phyloP scores from a whole-genome alignment of 2,888 invertebrate species.

The Troides aeacus region DNA sequence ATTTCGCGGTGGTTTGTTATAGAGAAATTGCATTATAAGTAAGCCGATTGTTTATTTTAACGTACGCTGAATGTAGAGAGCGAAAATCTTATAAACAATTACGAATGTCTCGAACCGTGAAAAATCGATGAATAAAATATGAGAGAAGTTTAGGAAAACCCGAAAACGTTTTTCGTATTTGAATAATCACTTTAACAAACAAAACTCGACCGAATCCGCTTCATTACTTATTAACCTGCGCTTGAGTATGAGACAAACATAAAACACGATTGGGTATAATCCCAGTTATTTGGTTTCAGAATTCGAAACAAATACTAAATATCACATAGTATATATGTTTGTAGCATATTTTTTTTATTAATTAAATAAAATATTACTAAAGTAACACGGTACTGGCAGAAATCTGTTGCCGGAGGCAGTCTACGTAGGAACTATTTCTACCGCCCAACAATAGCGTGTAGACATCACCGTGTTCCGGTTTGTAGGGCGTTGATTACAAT shows the following conservation, averaged over 20 bases:
- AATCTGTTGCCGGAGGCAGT: no score
- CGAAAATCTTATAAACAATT: constrained; percentile 59
- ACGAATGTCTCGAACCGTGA: constrained; percentile 68
- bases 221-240: constrained; percentile 78
- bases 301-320: constrained; percentile 7
- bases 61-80: constrained; percentile 6
- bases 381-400: no score
- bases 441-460: no score
- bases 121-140: constrained; percentile 78
- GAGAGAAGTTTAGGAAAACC: constrained; percentile 74
- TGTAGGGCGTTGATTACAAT: no score
- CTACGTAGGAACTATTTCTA: no score
- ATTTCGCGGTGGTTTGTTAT: not conserved
- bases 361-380: no score
- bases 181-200: constrained; percentile 80
- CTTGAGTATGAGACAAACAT: constrained; percentile 60
- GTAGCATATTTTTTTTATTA: not conserved
- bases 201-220: constrained; percentile 71
- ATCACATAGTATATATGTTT: not conserved
- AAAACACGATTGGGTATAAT: constrained; percentile 36
- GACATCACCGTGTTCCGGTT: no score
- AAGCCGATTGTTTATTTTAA: not conserved
- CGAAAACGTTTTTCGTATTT: constrained; percentile 78
- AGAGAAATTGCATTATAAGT: not conserved
- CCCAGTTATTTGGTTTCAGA: constrained; percentile 23